Evolutionary conservation across 2,797 vertebrate species (phyloP).

Genomic region (Rhinoraja longicauda): DNA sequence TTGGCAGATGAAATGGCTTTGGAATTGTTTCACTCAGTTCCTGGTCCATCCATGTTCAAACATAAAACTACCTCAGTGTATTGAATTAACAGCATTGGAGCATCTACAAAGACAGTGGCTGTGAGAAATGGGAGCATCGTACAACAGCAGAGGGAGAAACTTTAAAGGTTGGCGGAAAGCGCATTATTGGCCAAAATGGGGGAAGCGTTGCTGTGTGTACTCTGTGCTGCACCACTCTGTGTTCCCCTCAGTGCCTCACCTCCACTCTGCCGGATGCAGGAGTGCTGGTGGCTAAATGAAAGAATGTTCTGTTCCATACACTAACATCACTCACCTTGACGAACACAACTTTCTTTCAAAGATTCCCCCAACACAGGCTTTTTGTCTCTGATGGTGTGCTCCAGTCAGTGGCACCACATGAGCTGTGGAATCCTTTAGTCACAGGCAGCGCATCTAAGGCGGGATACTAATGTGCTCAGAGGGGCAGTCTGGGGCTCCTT

Average conservation of each 20-base stretch:
- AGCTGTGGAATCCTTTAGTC: constrained; percentile 49
- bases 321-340: constrained; percentile 13
- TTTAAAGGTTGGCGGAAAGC: not conserved
- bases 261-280: not conserved
- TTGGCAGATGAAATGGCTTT: not conserved
- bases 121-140: not conserved
- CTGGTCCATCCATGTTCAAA: not conserved
- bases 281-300: not conserved
- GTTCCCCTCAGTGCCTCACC: not conserved
- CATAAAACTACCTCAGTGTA: not conserved
- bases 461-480: constrained; percentile 43
- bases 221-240: not conserved
- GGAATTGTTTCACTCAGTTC: not conserved
- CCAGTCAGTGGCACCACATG: constrained; percentile 34
- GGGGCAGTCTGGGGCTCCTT: not conserved
- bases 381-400: constrained; percentile 4
- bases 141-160: not conserved
- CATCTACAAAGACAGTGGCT: not conserved
- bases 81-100: not conserved
- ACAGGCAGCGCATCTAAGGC: constrained; percentile 46
- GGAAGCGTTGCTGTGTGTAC: not conserved
- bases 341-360: not conserved
- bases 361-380: not conserved
- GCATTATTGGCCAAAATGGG: not conserved
- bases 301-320: not conserved